Evolutionary conservation across 2,113 vertebrate species (phyloP).

Genomic region (Trichomycterus rosablanca): DNA sequence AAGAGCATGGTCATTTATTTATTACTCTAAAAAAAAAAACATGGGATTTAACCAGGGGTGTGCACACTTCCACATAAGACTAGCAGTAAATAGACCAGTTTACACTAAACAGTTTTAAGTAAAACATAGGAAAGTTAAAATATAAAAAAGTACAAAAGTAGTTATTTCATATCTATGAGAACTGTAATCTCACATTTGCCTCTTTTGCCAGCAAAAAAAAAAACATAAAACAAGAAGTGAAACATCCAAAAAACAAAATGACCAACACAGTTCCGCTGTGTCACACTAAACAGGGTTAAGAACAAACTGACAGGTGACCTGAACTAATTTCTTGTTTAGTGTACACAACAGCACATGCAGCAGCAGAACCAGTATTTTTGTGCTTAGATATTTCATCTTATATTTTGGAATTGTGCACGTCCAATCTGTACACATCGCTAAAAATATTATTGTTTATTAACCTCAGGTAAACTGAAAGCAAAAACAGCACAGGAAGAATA

Average conservation of each 20-base stretch:
- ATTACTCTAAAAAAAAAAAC: no score
- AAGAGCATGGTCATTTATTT: no score
- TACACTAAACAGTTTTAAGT: background rate
- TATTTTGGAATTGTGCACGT: no score
- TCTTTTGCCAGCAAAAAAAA: background rate
- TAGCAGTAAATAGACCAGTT: background rate
- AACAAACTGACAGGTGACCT: background rate
- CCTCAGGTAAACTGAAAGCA: no score
- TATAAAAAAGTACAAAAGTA: background rate
- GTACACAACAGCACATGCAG: background rate
- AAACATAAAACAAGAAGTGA: slow-evolving; percentile 50
- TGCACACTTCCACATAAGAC: no score
- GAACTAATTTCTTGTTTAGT: background rate
- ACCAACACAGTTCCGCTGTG: slow-evolving; percentile 16
- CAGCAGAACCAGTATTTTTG: background rate
- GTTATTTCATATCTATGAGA: background rate
- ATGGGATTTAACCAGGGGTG: no score
- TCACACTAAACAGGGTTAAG: background rate
- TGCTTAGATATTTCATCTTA: background rate
- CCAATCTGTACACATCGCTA: no score
- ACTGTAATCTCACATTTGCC: background rate
- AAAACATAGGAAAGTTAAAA: background rate
- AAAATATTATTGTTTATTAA: no score
- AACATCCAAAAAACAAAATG: slow-evolving; percentile 41
- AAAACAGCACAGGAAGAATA: no score